Percentiles rank a stretch among this genome's conserved stretches.
These are phyloP conservation scores for Antigone vipio DNA, from an alignment of 2,113 vertebrate species.

Conservation along the genomic window DNA sequence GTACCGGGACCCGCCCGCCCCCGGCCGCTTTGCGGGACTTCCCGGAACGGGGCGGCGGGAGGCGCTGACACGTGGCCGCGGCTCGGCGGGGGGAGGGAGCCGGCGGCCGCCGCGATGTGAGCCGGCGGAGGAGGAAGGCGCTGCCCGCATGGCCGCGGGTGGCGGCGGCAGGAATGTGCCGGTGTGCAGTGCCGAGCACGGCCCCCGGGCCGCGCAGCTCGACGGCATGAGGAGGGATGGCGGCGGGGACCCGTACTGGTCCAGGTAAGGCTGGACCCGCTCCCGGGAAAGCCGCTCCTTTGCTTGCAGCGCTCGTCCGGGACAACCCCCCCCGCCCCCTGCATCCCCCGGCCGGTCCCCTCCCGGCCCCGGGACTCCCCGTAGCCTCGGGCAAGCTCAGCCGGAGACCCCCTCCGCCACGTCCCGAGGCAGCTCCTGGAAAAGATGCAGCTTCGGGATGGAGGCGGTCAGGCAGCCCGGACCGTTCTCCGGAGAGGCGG, in stretches of 20 bases:
- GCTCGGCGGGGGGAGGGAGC: neutral
- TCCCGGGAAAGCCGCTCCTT: neutral
- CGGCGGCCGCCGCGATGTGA: neutral
- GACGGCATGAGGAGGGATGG: slow-evolving; percentile 15
- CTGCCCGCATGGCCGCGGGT: slow-evolving; percentile 59
- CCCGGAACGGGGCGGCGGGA: slow-evolving; percentile 27
- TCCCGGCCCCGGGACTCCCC: neutral
- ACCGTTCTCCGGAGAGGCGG: neutral
- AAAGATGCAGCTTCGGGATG: neutral
- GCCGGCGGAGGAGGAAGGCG: neutral
- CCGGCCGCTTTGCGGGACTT: neutral
- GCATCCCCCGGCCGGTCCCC: neutral
- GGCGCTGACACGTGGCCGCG: slow-evolving; percentile 37
- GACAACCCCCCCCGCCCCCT: too few species aligned
- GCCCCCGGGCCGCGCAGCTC: neutral
- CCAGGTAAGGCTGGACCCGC: slow-evolving; percentile 53
- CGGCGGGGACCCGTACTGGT: slow-evolving; percentile 44
- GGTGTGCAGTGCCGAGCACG: neutral
- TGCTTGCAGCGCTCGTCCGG: neutral
- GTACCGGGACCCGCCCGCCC: neutral
- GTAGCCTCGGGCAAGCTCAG: neutral
- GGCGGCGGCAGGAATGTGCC: neutral
- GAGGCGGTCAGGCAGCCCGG: neutral
- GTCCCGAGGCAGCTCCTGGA: neutral
- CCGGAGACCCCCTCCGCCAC: neutral